A percentile compares a stretch with the other conserved stretches of the same genome.
These are phyloP conservation scores for Arctopsyche grandis DNA, from an alignment of 1,140 invertebrate genomes.

Conservation along the genomic window DNA sequence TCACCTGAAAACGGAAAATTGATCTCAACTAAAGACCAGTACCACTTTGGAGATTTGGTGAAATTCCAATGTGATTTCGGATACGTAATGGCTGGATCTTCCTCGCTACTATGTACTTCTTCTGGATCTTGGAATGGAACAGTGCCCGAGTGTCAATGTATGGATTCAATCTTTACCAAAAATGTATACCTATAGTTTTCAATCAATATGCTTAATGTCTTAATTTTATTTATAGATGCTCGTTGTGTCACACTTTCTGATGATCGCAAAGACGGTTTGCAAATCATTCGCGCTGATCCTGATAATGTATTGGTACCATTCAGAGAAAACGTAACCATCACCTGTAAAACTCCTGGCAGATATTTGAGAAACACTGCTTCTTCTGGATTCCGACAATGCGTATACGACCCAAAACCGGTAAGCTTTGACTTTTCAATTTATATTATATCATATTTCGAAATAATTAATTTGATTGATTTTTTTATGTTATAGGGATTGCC, in stretches of 20 bases:
- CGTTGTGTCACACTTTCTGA: slow-evolving; percentile 90
- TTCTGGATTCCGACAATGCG: slow-evolving; percentile 89
- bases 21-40: slow-evolving; percentile 81
- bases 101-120: slow-evolving; percentile 86
- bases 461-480: slow-evolving; percentile 5
- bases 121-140: slow-evolving; percentile 94
- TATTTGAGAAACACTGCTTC: slow-evolving; percentile 82
- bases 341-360: slow-evolving; percentile 80
- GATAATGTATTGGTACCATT: slow-evolving; percentile 87
- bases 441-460: slow-evolving; percentile 40
- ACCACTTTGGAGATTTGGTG: slow-evolving; percentile 91
- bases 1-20: slow-evolving; percentile 90
- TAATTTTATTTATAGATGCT: slow-evolving; percentile 73
- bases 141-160: slow-evolving; percentile 91
- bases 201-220: slow-evolving; percentile 1
- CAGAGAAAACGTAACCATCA: slow-evolving; percentile 88
- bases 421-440: slow-evolving; percentile 55
- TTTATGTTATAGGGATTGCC: slow-evolving; percentile 74
- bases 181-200: slow-evolving; percentile 8
- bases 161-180: slow-evolving; percentile 56
- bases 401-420: slow-evolving; percentile 91
- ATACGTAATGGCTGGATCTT: slow-evolving; percentile 88
- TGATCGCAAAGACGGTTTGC: slow-evolving; percentile 86
- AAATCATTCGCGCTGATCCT: slow-evolving; percentile 78
- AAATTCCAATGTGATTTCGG: slow-evolving; percentile 96